Evolutionary conservation across 2,888 invertebrate species (phyloP), one percentile per base, ranked within the genome.

Genomic region (Myopa tessellatipennis): DNA sequence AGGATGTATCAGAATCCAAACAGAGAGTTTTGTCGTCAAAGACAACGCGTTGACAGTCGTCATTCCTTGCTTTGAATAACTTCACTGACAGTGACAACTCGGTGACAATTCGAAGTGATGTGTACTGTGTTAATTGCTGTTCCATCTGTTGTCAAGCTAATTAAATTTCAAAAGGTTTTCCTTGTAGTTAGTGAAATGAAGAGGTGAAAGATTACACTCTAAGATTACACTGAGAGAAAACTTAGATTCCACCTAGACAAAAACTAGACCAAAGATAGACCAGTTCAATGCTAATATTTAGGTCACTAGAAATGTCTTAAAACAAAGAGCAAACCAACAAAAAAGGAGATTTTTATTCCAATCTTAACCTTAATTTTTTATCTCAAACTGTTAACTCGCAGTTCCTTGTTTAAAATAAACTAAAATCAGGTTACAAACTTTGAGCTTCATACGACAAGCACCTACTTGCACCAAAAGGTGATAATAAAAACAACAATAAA

Each of bases 21-120:
- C 45, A 45, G 45, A 78, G 73, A 74, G 68, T 76, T 40, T 14
- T 38, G 16, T 36, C 16, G 50, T 58, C n/a, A 52, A 34, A 38
- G 26, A 26, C 26, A 26, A 26, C 26, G 60, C 61, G 76, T 69
- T 76, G 76, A 78, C 76, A 74, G 68, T 76, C 72, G 69, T 76
- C 63, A 69, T 69, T 74, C 40, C 45, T 74, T 74, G 52, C 65
- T 34, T 74, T 65, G 14, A 74, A 74, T 55, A 55, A 70, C 50
- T 40, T 14, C 67, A n/a, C 50, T 26, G 50, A 70, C n/a, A 52
- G 58, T 58, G 52, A 70, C 70, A 55, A 16, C 26, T 58, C 55
- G n/a, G 16, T 16, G 67, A 34, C 5, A 36, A n/a, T 18, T 34
- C 7, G 18, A 38, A 67, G 34, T 36, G 67, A 7, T 67, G 67